phyloP scores from a whole-genome alignment of 2,888 invertebrate species.

The Meta bourneti region DNA sequence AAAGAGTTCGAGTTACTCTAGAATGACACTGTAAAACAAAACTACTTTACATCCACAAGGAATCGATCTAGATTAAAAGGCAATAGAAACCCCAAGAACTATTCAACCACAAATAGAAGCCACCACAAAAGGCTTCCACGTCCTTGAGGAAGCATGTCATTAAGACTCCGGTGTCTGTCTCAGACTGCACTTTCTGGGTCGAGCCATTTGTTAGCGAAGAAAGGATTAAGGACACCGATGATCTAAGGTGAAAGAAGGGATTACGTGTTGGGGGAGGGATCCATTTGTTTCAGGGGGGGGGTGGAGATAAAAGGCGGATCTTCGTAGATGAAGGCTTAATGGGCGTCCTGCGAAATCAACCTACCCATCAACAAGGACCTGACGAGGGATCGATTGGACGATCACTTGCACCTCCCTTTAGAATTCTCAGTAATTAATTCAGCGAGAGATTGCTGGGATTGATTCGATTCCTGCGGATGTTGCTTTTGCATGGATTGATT shows the following conservation, averaged over 20 bases:
- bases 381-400: too few species aligned
- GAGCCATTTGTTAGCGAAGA: neutral
- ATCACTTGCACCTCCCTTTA: too few species aligned
- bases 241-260: conserved; percentile 36
- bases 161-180: neutral
- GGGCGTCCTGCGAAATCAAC: neutral
- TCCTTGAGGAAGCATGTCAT: too few species aligned
- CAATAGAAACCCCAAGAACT: neutral
- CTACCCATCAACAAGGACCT: neutral
- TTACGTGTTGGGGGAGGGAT: conserved; percentile 4
- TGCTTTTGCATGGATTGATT: too few species aligned
- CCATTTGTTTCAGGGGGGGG: neutral
- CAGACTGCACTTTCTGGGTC: neutral
- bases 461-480: too few species aligned
- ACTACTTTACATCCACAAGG: neutral
- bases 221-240: neutral
- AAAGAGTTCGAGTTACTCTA: too few species aligned
- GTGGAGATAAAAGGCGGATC: neutral
- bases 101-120: neutral
- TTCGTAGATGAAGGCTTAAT: neutral
- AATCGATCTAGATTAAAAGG: neutral
- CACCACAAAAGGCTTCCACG: neutral
- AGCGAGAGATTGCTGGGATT: too few species aligned
- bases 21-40: neutral
- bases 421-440: too few species aligned